These are phyloP conservation scores for Alexandromys fortis DNA, from an alignment of 2,113 vertebrate species.

Conservation along the genomic window DNA sequence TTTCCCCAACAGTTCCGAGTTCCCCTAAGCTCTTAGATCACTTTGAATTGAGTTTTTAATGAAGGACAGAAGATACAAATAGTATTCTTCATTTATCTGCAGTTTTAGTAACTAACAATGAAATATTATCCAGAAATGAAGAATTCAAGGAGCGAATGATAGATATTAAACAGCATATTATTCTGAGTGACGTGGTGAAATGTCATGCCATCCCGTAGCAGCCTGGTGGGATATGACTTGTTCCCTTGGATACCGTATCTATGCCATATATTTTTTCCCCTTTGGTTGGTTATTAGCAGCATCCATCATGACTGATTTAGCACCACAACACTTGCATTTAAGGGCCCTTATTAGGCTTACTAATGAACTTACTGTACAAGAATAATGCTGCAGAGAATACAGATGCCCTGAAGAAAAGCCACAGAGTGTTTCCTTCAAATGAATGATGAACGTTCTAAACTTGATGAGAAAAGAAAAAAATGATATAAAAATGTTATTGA, in stretches of 20 bases:
- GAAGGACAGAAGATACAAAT: background rate
- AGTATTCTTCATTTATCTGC: background rate
- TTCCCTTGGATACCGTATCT: background rate
- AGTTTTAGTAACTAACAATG: background rate
- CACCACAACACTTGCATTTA: background rate
- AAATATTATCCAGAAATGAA: background rate
- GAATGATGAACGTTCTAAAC: background rate
- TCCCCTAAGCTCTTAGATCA: background rate
- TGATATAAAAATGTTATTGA: background rate
- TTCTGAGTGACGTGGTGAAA: background rate
- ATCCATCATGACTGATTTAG: background rate
- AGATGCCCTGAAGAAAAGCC: background rate
- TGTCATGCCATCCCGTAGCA: too few relatives aligned
- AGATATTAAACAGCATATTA: background rate
- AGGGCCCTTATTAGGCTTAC: background rate
- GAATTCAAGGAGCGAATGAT: background rate
- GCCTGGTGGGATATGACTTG: background rate
- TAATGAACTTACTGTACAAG: background rate
- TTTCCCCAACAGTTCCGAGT: background rate
- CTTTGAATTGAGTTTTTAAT: background rate
- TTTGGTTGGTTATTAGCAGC: background rate
- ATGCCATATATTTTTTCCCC: accelerated
- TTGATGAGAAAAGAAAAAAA: background rate
- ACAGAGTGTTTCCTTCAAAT: background rate
- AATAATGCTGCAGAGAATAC: too few relatives aligned